These are phyloP conservation scores for Melanostoma scalare DNA, from an alignment of 2,888 invertebrate genomes.

Conservation along the genomic window DNA sequence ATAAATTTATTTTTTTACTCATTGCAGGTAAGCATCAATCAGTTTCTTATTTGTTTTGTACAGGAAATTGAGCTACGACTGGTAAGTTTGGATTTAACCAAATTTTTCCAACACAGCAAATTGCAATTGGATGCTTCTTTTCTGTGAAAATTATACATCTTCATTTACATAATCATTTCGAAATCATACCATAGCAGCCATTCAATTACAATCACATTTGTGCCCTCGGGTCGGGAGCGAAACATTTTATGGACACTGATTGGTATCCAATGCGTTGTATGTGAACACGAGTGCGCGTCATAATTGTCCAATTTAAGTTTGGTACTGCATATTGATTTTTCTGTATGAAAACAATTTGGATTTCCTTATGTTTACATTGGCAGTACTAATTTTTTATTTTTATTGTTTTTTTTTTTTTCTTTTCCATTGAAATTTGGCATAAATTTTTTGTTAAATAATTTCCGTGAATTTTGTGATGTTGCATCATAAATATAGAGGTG, in stretches of 20 bases:
- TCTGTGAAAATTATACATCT: conserved; percentile 46
- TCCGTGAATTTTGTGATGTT: background rate
- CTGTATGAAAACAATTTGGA: conserved; percentile 45
- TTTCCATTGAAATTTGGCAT: conserved; percentile 18
- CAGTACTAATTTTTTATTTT: background rate
- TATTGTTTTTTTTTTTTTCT: background rate
- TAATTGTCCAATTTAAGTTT: conserved; percentile 66
- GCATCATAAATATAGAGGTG: background rate
- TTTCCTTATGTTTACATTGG: conserved; percentile 54
- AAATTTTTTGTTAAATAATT: background rate
- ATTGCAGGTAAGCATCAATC: too few relatives aligned
- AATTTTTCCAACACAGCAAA: conserved; percentile 24
- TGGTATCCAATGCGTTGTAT: conserved; percentile 36
- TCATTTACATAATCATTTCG: conserved; percentile 57
- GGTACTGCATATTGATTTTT: conserved; percentile 6
- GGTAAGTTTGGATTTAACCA: background rate
- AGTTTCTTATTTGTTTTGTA: too few relatives aligned
- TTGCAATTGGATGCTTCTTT: conserved; percentile 38
- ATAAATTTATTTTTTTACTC: too few relatives aligned
- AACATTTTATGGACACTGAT: conserved; percentile 66
- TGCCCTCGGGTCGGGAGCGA: conserved; percentile 60
- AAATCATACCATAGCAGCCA: conserved; percentile 60
- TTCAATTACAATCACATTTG: conserved; percentile 67
- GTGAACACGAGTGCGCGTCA: conserved; percentile 58
- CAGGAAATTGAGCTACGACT: too few relatives aligned